A percentile compares a stretch with the other conserved stretches of the same genome.
Conservation (phyloP, 2,113 vertebrate species). For the Engraulis encrasicolus region DNA sequence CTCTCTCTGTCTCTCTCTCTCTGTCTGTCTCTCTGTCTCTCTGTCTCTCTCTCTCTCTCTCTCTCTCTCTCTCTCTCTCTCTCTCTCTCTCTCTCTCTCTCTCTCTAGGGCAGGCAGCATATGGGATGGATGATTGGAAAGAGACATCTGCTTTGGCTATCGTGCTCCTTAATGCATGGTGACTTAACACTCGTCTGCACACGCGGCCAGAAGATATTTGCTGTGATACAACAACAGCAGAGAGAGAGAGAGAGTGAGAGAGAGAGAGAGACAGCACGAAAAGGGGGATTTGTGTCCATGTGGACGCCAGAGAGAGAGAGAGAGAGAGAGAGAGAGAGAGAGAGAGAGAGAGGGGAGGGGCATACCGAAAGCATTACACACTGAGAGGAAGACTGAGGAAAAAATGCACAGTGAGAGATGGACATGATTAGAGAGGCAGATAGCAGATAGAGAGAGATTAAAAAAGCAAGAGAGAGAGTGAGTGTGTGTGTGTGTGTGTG, state of each 20-base stretch:
- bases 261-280: background rate
- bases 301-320: background rate
- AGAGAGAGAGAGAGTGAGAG: background rate
- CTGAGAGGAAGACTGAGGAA: too few relatives aligned
- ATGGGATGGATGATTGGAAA: conserved; percentile 6
- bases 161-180: background rate
- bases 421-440: too few relatives aligned
- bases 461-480: too few relatives aligned
- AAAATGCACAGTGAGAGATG: too few relatives aligned
- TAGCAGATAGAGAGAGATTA: too few relatives aligned
- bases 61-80: background rate
- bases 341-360: too few relatives aligned
- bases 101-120: too few relatives aligned
- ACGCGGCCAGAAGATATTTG: background rate
- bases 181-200: background rate
- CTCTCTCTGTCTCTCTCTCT: background rate
- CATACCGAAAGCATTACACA: too few relatives aligned
- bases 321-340: too few relatives aligned
- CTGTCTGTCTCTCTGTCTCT: background rate
- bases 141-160: conserved; percentile 22
- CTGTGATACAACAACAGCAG: background rate
- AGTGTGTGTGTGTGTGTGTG: too few relatives aligned
- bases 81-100: background rate
- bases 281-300: background rate
- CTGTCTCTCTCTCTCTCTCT: background rate